Conservation (phyloP, 1,140 invertebrate genomes). For the Phenacoccus solenopsis region DNA sequence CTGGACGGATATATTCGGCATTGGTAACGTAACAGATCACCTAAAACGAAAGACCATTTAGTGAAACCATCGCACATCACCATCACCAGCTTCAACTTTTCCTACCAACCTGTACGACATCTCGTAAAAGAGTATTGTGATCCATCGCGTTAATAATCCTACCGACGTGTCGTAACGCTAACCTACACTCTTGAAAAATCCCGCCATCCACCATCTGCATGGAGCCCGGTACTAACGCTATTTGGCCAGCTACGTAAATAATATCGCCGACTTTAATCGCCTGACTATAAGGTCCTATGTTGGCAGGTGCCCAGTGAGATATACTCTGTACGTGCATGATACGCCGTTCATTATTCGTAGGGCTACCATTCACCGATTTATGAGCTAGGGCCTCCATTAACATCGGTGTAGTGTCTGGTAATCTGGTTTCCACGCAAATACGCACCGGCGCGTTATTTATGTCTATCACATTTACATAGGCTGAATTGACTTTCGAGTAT, state of each 20-base stretch:
- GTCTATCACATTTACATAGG: slow-evolving; percentile 58
- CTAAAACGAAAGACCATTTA: slow-evolving; percentile 33
- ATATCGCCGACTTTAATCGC: slow-evolving; percentile 68
- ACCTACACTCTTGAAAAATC: slow-evolving; percentile 59
- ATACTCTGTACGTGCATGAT: slow-evolving; percentile 89
- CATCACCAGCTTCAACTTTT: background rate
- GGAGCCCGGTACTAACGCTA: slow-evolving; percentile 73
- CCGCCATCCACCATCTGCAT: slow-evolving; percentile 60
- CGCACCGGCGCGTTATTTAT: slow-evolving; percentile 75
- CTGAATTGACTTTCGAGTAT: slow-evolving; percentile 61
- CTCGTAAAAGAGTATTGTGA: slow-evolving; percentile 53
- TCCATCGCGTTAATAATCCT: slow-evolving; percentile 67
- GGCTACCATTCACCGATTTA: slow-evolving; percentile 30
- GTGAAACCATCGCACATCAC: background rate
- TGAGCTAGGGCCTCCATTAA: slow-evolving; percentile 65
- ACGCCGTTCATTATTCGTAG: slow-evolving; percentile 37
- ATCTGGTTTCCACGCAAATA: slow-evolving; percentile 69
- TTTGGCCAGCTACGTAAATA: slow-evolving; percentile 80
- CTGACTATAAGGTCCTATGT: slow-evolving; percentile 92
- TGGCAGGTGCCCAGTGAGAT: slow-evolving; percentile 91
- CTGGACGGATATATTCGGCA: slow-evolving; percentile 51
- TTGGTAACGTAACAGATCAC: slow-evolving; percentile 70
- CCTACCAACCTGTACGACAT: slow-evolving; percentile 53
- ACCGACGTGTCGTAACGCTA: slow-evolving; percentile 68
- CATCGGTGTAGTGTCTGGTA: slow-evolving; percentile 55